These are phyloP conservation scores for Accipiter virgatus DNA, from an alignment of 2,113 vertebrate species.

Conservation along the genomic window DNA sequence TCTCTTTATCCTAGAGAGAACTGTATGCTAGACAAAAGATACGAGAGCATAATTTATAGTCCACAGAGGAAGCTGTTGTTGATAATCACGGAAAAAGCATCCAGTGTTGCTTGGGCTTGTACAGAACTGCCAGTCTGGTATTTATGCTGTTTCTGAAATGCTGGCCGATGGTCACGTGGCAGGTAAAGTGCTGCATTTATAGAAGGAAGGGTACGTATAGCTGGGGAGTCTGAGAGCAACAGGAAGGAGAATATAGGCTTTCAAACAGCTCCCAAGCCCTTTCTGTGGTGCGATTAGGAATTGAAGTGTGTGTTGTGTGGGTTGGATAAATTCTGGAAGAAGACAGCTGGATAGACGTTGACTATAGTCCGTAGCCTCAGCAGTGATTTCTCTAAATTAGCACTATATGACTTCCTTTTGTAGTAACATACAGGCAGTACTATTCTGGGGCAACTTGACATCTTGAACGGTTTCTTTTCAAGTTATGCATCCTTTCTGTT, in stretches of 20 bases:
- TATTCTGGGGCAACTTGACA: not conserved
- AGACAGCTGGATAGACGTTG: not conserved
- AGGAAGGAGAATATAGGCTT: not conserved
- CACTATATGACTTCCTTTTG: not conserved
- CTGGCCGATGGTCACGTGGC: fast-evolving
- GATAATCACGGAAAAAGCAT: not conserved
- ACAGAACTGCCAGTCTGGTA: not conserved
- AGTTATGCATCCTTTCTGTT: not conserved
- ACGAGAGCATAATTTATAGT: not conserved
- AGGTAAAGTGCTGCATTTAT: not conserved
- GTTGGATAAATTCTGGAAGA: not conserved
- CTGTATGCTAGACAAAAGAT: not conserved
- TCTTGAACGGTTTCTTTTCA: not conserved
- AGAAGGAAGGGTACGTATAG: not conserved
- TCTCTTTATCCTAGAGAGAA: not conserved
- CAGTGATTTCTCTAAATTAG: not conserved
- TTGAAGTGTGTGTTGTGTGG: not conserved
- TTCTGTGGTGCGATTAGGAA: not conserved
- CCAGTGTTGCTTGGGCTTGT: not conserved
- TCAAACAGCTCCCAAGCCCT: not conserved
- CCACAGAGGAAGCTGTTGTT: not conserved
- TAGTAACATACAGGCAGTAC: not conserved
- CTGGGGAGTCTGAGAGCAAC: not conserved
- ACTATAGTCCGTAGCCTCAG: not conserved
- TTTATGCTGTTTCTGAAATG: not conserved